Conservation (phyloP, 1,140 invertebrate genomes). For the Sminthurides bifidus region DNA sequence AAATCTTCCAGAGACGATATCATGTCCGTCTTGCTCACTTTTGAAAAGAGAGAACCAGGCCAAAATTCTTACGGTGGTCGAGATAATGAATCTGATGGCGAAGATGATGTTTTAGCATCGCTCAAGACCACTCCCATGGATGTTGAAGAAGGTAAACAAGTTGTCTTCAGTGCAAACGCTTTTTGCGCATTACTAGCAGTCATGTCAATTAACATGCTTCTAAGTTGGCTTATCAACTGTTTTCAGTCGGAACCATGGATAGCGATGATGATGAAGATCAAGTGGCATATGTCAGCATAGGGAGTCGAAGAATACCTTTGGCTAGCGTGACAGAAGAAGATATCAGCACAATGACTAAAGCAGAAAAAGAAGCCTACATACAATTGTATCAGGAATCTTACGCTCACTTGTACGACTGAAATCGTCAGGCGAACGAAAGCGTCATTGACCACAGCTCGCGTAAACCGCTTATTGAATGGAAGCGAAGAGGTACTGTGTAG, state of each 20-base stretch:
- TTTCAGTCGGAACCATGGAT: slow-evolving; percentile 63
- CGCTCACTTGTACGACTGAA: slow-evolving; percentile 21
- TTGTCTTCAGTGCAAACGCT: no score
- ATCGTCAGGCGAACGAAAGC: no score
- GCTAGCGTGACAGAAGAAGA: slow-evolving; percentile 69
- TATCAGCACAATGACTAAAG: slow-evolving; percentile 78
- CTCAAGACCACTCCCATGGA: no score
- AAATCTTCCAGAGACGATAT: slow-evolving; percentile 53
- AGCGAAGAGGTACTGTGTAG: no score
- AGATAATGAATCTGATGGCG: slow-evolving; percentile 15
- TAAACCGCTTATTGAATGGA: no score
- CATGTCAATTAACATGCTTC: not conserved
- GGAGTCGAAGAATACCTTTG: slow-evolving; percentile 61
- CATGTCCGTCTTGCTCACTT: slow-evolving; percentile 77
- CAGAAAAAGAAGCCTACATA: slow-evolving; percentile 88
- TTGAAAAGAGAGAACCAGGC: slow-evolving; percentile 60
- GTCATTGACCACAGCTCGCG: no score
- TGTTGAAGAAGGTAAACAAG: slow-evolving; percentile 12
- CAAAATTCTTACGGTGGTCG: slow-evolving; percentile 8
- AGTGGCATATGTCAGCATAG: slow-evolving; percentile 69
- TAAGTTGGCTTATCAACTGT: slow-evolving; percentile 14
- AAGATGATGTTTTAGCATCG: no score
- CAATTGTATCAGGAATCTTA: slow-evolving; percentile 88
- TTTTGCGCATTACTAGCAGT: no score
- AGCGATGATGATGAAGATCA: slow-evolving; percentile 60